A percentile compares a stretch with the other conserved stretches of the same genome.
Evolutionary conservation across 2,888 invertebrate species (phyloP).

Genomic region (Eutolmus rufibarbis): DNA sequence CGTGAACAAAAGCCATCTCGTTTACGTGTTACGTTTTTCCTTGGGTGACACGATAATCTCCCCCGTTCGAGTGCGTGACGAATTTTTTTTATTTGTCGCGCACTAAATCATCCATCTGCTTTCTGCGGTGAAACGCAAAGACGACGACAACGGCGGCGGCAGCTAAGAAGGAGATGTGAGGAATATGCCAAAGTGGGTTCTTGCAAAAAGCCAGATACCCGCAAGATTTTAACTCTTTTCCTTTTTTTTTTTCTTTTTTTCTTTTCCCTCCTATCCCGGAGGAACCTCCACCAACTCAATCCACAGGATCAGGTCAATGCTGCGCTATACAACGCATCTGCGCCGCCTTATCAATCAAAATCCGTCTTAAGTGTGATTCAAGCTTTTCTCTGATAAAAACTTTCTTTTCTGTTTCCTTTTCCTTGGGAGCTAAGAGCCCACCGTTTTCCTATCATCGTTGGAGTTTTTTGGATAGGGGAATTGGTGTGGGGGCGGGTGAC

Average conservation of each 20-base stretch:
- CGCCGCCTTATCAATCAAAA: neutral
- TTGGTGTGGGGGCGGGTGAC: neutral
- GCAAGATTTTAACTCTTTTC: neutral
- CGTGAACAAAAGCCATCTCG: neutral
- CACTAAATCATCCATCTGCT: neutral
- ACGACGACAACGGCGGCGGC: neutral
- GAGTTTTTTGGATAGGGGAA: neutral
- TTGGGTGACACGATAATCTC: neutral
- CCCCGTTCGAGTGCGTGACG: neutral
- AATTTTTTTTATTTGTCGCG: neutral
- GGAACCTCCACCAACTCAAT: neutral
- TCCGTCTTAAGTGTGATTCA: neutral
- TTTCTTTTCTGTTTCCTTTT: neutral
- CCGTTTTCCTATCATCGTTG: neutral
- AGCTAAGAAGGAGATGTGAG: neutral
- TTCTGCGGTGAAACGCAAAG: neutral
- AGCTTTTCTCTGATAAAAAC: neutral
- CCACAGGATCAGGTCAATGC: neutral
- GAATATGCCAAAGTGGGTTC: neutral
- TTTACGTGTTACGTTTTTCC: neutral
- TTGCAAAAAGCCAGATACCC: neutral
- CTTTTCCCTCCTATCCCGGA: neutral
- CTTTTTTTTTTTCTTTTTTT: too few species aligned
- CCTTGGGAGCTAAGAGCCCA: neutral
- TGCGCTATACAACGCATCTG: neutral